phyloP scores from a whole-genome alignment of 1,140 invertebrate genomes.

The Mamestra configurata region DNA sequence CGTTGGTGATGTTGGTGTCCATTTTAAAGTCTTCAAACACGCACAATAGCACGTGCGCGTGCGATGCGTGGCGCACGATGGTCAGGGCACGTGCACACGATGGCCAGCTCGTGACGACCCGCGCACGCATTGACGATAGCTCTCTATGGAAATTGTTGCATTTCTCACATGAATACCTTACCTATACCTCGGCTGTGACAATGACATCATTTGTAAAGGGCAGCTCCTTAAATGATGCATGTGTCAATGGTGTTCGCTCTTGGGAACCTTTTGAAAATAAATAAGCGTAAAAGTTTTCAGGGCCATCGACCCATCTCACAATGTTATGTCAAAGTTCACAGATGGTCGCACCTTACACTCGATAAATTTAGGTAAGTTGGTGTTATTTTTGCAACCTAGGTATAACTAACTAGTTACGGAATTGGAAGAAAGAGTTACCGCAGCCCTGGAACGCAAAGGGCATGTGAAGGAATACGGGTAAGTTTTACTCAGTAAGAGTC shows the following conservation, averaged over 20 bases:
- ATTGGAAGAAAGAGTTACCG: too few relatives aligned
- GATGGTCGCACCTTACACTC: neutral
- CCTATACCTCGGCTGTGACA: neutral
- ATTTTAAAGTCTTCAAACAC: neutral
- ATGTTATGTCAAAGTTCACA: neutral
- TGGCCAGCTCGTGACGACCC: neutral
- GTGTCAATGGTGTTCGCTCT: neutral
- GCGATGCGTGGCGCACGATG: neutral
- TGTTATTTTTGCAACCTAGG: too few relatives aligned
- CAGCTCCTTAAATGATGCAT: neutral
- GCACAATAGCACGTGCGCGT: neutral
- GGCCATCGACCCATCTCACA: neutral
- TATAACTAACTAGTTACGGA: too few relatives aligned
- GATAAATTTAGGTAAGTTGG: neutral
- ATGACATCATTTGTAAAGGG: conserved; percentile 9
- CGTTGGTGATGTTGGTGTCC: too few relatives aligned
- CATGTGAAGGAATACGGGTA: too few relatives aligned
- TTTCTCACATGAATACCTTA: neutral
- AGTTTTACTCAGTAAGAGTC: too few relatives aligned
- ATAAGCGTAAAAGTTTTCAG: neutral
- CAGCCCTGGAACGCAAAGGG: too few relatives aligned
- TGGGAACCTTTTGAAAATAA: neutral
- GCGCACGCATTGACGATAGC: conserved; percentile 9
- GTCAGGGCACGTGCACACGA: neutral
- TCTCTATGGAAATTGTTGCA: neutral